Percentiles rank a stretch among this genome's conserved stretches.
Conservation (phyloP, 2,888 invertebrate genomes). For the Leucophora obtusa region DNA sequence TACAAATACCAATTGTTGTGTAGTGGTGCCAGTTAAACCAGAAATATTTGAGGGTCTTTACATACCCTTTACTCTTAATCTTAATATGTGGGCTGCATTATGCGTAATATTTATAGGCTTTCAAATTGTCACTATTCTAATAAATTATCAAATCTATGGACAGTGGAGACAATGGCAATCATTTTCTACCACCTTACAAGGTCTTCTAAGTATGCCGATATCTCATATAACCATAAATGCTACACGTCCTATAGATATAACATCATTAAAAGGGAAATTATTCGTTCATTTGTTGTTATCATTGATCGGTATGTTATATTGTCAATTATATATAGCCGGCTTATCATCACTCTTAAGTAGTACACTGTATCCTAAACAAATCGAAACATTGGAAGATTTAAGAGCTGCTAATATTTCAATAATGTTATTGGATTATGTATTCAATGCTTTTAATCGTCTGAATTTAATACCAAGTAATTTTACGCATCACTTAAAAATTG, state of each 20-base stretch:
- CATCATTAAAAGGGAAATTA: background rate
- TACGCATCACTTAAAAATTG: constrained; percentile 30
- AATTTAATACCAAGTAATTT: constrained; percentile 62
- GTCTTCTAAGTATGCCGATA: constrained; percentile 59
- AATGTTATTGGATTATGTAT: constrained; percentile 60
- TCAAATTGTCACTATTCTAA: constrained; percentile 50
- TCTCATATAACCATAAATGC: background rate
- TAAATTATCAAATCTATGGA: constrained; percentile 52
- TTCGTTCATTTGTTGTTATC: constrained; percentile 49
- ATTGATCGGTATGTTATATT: constrained; percentile 60
- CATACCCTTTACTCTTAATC: constrained; percentile 61
- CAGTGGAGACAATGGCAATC: constrained; percentile 39
- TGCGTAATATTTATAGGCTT: constrained; percentile 57
- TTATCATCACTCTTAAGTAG: constrained; percentile 66
- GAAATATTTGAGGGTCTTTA: constrained; percentile 65
- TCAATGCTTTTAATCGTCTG: constrained; percentile 53
- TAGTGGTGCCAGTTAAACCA: constrained; percentile 65
- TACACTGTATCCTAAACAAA: constrained; percentile 64
- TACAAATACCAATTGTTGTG: constrained; percentile 65
- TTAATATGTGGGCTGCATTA: constrained; percentile 58
- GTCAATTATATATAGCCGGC: constrained; percentile 51
- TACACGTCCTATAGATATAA: background rate
- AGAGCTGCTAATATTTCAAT: constrained; percentile 58
- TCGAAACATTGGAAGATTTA: constrained; percentile 65
- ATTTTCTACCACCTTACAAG: constrained; percentile 48